Base-by-base conservation (phyloP, 64 coral and sea anemone species). In the Astreopora myriophthalma region DNA sequence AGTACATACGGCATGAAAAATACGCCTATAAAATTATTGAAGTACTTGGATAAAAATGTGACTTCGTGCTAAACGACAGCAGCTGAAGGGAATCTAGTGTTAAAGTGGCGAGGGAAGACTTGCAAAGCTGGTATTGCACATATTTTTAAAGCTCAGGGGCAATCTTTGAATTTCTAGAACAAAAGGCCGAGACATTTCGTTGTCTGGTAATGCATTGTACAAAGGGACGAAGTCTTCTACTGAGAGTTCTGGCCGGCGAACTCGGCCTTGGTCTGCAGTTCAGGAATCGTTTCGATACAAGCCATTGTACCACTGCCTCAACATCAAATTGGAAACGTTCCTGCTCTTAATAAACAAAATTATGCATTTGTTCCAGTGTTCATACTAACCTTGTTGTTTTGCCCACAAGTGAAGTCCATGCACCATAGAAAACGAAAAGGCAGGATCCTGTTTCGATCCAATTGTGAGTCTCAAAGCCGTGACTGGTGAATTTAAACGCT, bases 1-100 rank as follows among this genome's bases (percentile, higher is more conserved):
- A 37, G 33, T 73, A 38, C 70, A 73, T 36, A 38, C 29, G 70
- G 70, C 70, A 73, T 37, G 34, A 73, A 73, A 73, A 73, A 39
- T 6, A 34, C 37, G 16, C 70, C 31, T 73, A n/a, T 23, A 25
- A 20, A 35, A 22, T 73, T 34, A 35, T 73, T 73, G 2, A 73
- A 66, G 23, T 66, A 66, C 22, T 23, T 17, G 2, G 68, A 14
- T 71, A 35, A 38, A 73, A 73, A 37, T 35, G 5, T 22, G 8
- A 17, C 3, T 12, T 73, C 26, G 9, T 2, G 27, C 9, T 37
- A 73, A 73, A 70, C 19, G 20, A 26, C 5, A 26, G 61, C 61
- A 24, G 3, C 22, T 23, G 22, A 22, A 24, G 61, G 61, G 3
- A 24, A 24, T 24, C 61, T 5, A 64, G 22, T 5, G 4, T 17